Evolutionary conservation across 2,888 invertebrate genomes (phyloP).

Genomic region (Eupithecia pulchellata): DNA sequence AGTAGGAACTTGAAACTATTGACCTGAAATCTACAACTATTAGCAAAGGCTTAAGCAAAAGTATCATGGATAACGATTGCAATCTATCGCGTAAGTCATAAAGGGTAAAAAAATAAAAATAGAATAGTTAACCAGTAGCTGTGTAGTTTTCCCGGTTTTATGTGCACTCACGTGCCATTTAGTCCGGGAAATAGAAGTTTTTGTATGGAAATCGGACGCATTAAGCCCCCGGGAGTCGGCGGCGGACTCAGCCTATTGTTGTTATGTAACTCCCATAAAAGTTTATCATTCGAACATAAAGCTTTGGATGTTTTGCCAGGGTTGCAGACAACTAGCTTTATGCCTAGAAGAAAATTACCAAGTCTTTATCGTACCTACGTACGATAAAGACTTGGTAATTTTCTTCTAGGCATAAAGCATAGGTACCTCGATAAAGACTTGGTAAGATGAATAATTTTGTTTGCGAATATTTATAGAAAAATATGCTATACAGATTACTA

Average conservation of each 20-base stretch:
- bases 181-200: constrained; percentile 84
- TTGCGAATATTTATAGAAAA: too few relatives aligned
- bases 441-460: too few relatives aligned
- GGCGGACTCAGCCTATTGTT: constrained; percentile 76
- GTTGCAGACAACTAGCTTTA: constrained; percentile 31
- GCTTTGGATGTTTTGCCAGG: constrained; percentile 59
- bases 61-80: neutral
- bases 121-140: constrained; percentile 56
- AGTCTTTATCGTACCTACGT: neutral
- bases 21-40: neutral
- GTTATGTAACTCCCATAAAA: constrained; percentile 79
- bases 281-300: constrained; percentile 77
- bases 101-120: constrained; percentile 64
- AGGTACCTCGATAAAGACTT: too few relatives aligned
- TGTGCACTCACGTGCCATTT: constrained; percentile 84
- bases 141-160: constrained; percentile 80
- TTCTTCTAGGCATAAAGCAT: constrained; percentile 19
- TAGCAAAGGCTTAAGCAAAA: too few relatives aligned
- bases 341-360: constrained; percentile 14
- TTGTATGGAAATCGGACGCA: constrained; percentile 84
- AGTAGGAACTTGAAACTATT: neutral
- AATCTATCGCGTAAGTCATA: constrained; percentile 23
- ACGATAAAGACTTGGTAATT: neutral
- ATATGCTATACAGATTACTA: too few relatives aligned
- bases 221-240: constrained; percentile 72